A percentile compares a stretch with the other conserved stretches of the same genome.
Evolutionary conservation across 35 echinoderm and acorn worm genomes (phyloP).

Genomic region (Apostichopus parvimensis): DNA sequence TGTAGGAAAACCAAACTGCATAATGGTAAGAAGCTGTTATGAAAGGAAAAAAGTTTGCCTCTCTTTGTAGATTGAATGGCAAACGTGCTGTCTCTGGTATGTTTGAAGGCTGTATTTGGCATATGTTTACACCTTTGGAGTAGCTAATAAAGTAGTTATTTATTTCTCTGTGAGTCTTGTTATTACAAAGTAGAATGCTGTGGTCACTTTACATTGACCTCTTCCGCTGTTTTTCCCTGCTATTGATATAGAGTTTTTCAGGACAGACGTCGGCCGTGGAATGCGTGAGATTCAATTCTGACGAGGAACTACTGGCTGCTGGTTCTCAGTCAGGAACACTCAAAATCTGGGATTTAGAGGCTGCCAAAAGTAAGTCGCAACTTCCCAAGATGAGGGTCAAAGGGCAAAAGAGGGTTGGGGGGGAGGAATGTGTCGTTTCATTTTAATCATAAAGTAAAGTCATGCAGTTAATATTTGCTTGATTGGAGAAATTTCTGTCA

Average conservation of each 20-base stretch:
- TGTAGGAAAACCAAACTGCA: slow-evolving; percentile 95
- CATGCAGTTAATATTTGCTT: too few relatives aligned
- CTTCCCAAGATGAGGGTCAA: too few relatives aligned
- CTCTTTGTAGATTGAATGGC: too few relatives aligned
- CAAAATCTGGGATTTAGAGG: slow-evolving; percentile 95
- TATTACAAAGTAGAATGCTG: not conserved
- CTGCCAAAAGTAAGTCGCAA: slow-evolving; percentile 88
- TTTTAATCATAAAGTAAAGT: too few relatives aligned
- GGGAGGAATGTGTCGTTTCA: too few relatives aligned
- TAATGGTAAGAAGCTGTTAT: slow-evolving; percentile 74
- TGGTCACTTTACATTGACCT: not conserved
- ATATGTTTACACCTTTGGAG: not conserved
- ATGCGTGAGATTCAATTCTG: slow-evolving; percentile 84
- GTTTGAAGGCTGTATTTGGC: not conserved
- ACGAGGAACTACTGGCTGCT: slow-evolving; percentile 86
- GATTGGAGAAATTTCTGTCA: too few relatives aligned
- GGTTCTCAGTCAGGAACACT: slow-evolving; percentile 92
- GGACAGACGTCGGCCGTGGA: slow-evolving; percentile 90
- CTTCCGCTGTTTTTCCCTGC: not conserved
- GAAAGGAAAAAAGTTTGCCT: not conserved
- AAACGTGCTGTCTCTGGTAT: too few relatives aligned
- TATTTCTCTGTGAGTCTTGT: not conserved
- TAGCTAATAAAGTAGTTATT: not conserved
- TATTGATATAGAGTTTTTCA: slow-evolving; percentile 72
- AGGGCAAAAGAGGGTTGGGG: too few relatives aligned